Conservation (phyloP, 2,888 invertebrate genomes). For the Stenodema calcarata region DNA sequence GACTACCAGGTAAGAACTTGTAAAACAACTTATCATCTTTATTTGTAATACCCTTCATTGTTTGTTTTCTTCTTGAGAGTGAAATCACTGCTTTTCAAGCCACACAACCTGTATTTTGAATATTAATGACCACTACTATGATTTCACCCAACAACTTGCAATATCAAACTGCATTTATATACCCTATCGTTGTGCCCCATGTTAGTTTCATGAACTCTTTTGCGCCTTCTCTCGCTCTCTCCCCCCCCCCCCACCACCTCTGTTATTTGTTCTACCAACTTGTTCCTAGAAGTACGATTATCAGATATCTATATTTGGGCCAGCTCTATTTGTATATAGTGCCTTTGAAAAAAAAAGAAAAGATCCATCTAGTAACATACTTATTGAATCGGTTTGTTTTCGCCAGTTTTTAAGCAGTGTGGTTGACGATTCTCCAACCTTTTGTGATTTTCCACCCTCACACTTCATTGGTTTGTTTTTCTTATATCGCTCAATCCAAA, state of each 20-base stretch:
- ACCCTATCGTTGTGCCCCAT: background rate
- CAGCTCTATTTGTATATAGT: background rate
- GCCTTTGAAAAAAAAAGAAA: background rate
- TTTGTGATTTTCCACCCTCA: no score
- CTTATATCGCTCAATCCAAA: no score
- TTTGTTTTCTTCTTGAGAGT: background rate
- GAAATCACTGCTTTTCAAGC: background rate
- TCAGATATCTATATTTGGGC: background rate
- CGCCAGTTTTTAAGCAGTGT: no score
- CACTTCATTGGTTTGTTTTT: no score
- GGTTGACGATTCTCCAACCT: no score
- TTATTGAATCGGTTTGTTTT: background rate
- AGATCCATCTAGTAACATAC: background rate
- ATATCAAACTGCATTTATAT: background rate
- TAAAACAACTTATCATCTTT: slow-evolving; percentile 55
- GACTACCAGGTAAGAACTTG: slow-evolving; percentile 81
- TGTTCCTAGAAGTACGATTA: background rate
- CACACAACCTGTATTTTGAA: background rate
- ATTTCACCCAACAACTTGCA: background rate
- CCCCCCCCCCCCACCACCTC: background rate
- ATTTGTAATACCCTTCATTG: slow-evolving; percentile 47
- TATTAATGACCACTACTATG: background rate
- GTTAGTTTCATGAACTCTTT: background rate
- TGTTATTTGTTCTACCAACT: background rate
- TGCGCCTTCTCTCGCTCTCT: no score